Evolutionary conservation across 2,113 vertebrate genomes (phyloP), one percentile per base, ranked within the genome.

Genomic region (Glareola pratincola): DNA sequence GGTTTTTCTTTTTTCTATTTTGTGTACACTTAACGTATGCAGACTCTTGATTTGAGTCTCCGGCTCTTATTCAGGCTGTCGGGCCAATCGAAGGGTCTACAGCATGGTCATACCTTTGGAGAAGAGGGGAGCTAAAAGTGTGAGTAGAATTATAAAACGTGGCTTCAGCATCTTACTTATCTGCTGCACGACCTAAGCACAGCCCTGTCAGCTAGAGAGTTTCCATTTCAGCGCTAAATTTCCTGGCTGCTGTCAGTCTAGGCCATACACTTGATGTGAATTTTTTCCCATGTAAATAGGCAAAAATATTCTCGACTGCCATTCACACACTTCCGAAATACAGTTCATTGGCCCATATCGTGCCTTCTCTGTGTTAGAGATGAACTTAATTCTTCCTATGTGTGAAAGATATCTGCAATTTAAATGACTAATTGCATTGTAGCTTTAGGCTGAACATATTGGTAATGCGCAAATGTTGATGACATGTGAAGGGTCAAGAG

Each of bases 401-500:
- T 73, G 80, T 93, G 95, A 96, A 95, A 96, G 92, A 96, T 88
- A 94, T 97, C 94, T 97, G 92, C 97, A 97, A 97, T 97, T 97
- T 96, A 97, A 97, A 96, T 97, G 95, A 97, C 97, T 97, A 96
- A 98, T 98, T 97, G 97, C 95, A 80, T 43, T 94, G 92, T 97
- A 96, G 94, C 97, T 97, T 94, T 96, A 96, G 96, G 97, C 97
- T 95, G 95, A 97, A 95, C 92, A 69, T 98, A 97, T 97, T 97
- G 97, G 96, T 97, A 98, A 94, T 0, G 18, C 34, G 6, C 85
- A 96, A 96, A 98, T 62, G 96, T 92, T 97, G 96, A 97, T 97
- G 96, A 95, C 95, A 97, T 95, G 88, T 96, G 96, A 97, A 96
- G 95, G 97, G 97, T 98, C 97, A 97, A 96, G 92, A 96, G 92